Base-by-base conservation (phyloP, 2,797 vertebrate genomes). In the Darevskia nairensis region DNA sequence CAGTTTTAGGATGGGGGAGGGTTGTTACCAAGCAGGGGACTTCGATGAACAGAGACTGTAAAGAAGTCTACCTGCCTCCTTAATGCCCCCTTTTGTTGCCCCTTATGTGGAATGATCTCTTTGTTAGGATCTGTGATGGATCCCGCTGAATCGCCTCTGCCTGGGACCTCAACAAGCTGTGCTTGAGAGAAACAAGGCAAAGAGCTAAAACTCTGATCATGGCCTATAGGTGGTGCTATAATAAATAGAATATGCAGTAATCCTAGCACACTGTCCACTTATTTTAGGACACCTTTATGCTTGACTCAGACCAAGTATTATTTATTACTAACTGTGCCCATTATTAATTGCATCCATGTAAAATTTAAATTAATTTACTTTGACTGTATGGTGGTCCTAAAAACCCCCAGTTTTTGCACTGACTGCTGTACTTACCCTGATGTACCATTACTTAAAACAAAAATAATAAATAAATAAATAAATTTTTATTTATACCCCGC, bases 151-250 rank as follows among this genome's bases (percentile, higher is more conserved):
- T 66, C 3, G 39, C 15, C 4, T 1, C 17, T n/a, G 72, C 39
- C 74, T 64, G 59, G 55, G 61, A 44, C 41, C 15, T 61, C 59
- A 76, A 35, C n/a, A 35, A n/a, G 32, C 9, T 46, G 27, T 44
- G 9, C 17, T 21, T 69, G 68, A 46, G 27, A 50, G 13, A 55
- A 50, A 4, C 68, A 66, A 74, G 17, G 59, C n/a, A 6, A 25
- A 32, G 35, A 61, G 55, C 59, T 44, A 71, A 66, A 85, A 23
- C 59, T 44, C 59, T n/a, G 41, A 3, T 27, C 64, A 8, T 59
- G 27, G 41, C 84, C 84, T 86, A 86, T 78, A 86, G 75, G 84
- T 86, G 84, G 84, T 86, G 84, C 84, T 86, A 46, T 78, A 78
- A 78, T 78, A 86, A 86, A 77, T 77, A 32, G 59, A 85, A 85